phyloP scores from a whole-genome alignment of 2,888 invertebrate genomes.

The Athrips mouffetella region DNA sequence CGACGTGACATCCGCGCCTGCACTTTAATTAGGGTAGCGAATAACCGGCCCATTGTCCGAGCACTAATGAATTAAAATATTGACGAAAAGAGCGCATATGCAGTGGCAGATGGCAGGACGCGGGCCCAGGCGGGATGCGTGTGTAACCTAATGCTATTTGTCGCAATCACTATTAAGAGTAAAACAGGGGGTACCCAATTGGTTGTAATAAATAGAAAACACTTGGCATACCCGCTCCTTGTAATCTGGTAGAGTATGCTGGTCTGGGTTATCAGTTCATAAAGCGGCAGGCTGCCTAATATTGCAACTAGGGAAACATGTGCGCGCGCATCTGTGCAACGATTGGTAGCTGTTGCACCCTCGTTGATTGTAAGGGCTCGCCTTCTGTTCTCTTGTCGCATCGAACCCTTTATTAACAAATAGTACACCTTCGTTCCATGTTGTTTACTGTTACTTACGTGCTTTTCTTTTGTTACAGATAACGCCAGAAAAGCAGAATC shows the following conservation, averaged over 20 bases:
- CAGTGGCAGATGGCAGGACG: slow-evolving; percentile 75
- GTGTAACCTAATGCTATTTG: slow-evolving; percentile 62
- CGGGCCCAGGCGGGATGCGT: slow-evolving; percentile 54
- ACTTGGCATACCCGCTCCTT: slow-evolving; percentile 6
- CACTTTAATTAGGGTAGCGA: slow-evolving; percentile 44
- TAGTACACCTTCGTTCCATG: slow-evolving; percentile 24
- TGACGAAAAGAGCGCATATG: slow-evolving; percentile 69
- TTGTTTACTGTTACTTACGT: too few species aligned
- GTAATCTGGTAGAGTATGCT: slow-evolving; percentile 20
- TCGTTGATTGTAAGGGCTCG: slow-evolving; percentile 41
- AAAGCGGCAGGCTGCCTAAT: slow-evolving; percentile 29
- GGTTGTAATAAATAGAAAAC: slow-evolving; percentile 20
- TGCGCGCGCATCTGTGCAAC: slow-evolving; percentile 65
- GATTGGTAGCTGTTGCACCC: slow-evolving; percentile 49
- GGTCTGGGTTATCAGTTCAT: slow-evolving; percentile 31
- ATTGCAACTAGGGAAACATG: slow-evolving; percentile 39
- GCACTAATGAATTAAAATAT: slow-evolving; percentile 72
- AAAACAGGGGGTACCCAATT: slow-evolving; percentile 36
- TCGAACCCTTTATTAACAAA: slow-evolving; percentile 32
- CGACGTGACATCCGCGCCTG: slow-evolving; percentile 25
- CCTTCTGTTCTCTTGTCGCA: slow-evolving; percentile 41
- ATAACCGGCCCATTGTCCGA: slow-evolving; percentile 57
- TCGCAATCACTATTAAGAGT: slow-evolving; percentile 59
- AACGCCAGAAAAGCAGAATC: slow-evolving; percentile 81
- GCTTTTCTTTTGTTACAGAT: slow-evolving; percentile 78